These are phyloP conservation scores for Dioctria rufipes DNA, from an alignment of 2,888 invertebrate genomes.

Conservation along the genomic window DNA sequence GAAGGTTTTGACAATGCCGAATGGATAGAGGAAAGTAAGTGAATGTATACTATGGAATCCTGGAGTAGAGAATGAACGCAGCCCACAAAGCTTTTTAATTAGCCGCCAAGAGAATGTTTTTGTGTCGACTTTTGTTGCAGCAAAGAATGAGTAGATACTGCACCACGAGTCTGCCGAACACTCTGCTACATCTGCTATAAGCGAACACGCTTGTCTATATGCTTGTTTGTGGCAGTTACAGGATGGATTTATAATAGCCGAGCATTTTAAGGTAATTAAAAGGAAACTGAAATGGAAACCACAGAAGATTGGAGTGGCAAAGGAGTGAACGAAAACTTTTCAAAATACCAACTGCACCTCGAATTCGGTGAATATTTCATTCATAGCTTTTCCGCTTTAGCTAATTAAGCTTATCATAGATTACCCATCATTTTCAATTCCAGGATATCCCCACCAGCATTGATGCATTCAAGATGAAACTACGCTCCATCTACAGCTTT, in stretches of 20 bases:
- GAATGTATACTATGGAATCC: not conserved
- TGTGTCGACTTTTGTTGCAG: slow-evolving; percentile 54
- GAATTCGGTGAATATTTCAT: not conserved
- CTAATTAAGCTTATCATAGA: slow-evolving; percentile 20
- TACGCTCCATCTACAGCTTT: not conserved
- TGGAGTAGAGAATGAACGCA: slow-evolving; percentile 15
- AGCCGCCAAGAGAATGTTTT: slow-evolving; percentile 57
- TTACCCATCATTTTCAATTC: not conserved
- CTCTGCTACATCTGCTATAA: slow-evolving; percentile 2
- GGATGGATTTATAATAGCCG: slow-evolving; percentile 48
- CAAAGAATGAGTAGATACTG: not conserved
- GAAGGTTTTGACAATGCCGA: not conserved
- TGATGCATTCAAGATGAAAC: not conserved
- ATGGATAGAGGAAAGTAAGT: not conserved
- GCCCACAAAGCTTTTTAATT: slow-evolving; percentile 57
- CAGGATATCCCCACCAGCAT: not conserved
- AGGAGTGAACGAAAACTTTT: not conserved
- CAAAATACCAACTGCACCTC: not conserved
- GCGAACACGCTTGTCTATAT: slow-evolving; percentile 24
- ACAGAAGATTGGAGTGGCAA: not conserved
- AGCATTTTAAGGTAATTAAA: slow-evolving; percentile 53
- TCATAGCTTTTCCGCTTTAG: not conserved
- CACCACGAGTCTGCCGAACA: not conserved
- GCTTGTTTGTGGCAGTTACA: slow-evolving; percentile 36
- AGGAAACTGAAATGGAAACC: slow-evolving; percentile 31